Base-by-base conservation (phyloP, 2,797 vertebrate genomes). In the Alcedo atthis region DNA sequence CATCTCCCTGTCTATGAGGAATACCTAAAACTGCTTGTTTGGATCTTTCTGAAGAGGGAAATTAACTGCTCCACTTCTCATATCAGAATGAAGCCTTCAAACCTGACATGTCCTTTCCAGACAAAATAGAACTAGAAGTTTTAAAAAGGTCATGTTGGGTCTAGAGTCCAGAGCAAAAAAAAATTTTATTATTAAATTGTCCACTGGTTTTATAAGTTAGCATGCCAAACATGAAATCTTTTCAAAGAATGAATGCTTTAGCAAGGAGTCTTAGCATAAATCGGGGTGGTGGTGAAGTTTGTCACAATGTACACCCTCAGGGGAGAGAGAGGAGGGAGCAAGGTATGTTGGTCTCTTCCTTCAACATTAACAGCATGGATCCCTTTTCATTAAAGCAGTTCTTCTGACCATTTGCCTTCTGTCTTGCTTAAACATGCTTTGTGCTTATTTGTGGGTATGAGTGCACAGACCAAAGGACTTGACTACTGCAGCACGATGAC, bases 301-400 rank as follows among this genome's bases (percentile, higher is more conserved):
- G 13, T 42, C 30, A 14, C 57, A 46, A 48, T 55, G 49, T 81
- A 19, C 26, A 9, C 0, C 0, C 10, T 59, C 9, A 33, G 28
- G 32, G 17, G 62, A 51, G 33, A 37, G 43, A 57, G 20, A 75
- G 81, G 13, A 1, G 1, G 33, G 42, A 92, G 33, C 26, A 75
- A 42, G 74, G 81, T 33, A 40, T 73, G 19, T 10, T 20, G 14
- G 0, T 83, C 19, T 77, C 15, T 85, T 87, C 42, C 58, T 93
- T 26, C 26, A 69, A n/a, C n/a, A 57, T 1, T 32, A 37, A 46
- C 8, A 78, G 33, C 4, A 67, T 71, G 57, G 58, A 48, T 81
- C 71, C 43, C 33, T 78, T 90, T 92, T 79, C 83, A 30, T 80
- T 90, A 67, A 93, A 89, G 45, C 67, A 83, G n/a, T 82, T 93